phyloP scores from a whole-genome alignment of 1,140 invertebrate species.

The Babylonia areolata region DNA sequence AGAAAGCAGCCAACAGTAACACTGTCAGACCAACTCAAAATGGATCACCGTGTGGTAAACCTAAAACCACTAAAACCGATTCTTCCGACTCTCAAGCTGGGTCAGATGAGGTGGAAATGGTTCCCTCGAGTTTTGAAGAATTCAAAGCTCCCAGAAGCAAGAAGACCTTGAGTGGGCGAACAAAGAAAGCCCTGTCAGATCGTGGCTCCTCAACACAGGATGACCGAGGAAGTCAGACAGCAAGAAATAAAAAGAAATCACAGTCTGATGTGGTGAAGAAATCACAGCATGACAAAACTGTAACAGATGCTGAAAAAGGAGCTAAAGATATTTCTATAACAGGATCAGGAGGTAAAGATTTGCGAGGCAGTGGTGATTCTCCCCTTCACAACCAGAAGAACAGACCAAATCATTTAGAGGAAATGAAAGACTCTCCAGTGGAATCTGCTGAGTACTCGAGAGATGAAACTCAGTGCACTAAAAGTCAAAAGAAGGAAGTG shows the following conservation, averaged over 20 bases:
- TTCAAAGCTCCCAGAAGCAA: slow-evolving; percentile 17
- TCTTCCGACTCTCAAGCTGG: not conserved
- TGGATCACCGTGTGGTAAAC: not conserved
- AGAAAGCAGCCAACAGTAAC: too few relatives aligned
- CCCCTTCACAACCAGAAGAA: not conserved
- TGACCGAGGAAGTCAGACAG: not conserved
- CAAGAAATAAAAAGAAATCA: not conserved
- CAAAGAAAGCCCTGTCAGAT: not conserved
- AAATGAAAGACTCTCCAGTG: not conserved
- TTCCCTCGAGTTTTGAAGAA: slow-evolving; percentile 34
- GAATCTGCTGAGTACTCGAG: not conserved
- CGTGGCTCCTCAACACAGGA: not conserved
- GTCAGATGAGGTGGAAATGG: not conserved
- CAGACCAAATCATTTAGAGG: too few relatives aligned
- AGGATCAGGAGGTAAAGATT: too few relatives aligned
- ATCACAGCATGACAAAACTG: not conserved
- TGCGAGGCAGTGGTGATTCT: not conserved
- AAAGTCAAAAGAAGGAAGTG: not conserved
- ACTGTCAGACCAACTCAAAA: not conserved
- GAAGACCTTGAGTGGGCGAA: not conserved
- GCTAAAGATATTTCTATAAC: too few relatives aligned
- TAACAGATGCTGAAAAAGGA: not conserved
- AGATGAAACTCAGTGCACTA: not conserved
- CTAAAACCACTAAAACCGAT: not conserved
- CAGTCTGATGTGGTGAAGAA: not conserved